phyloP scores from a whole-genome alignment of 2,113 vertebrate species.

The Platichthys flesus region DNA sequence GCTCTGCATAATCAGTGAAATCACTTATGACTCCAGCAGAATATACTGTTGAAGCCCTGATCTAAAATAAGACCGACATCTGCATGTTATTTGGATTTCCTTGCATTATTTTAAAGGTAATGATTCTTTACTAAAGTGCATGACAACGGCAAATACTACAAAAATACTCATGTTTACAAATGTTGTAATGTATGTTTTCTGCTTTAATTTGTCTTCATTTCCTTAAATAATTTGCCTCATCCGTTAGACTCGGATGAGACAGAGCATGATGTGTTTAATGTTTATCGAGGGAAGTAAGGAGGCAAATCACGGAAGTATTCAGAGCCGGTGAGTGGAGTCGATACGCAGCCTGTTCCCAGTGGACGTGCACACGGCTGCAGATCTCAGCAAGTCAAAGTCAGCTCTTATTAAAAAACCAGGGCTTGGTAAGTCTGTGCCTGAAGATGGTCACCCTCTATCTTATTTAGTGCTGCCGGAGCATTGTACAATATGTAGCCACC shows the following conservation, averaged over 20 bases:
- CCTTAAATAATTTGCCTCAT: conserved; percentile 24
- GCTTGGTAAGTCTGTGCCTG: conserved; percentile 47
- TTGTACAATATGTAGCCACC: conserved; percentile 30
- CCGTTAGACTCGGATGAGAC: conserved; percentile 20
- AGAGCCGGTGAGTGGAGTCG: conserved; percentile 50
- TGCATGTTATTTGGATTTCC: neutral
- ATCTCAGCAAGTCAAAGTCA: conserved; percentile 65
- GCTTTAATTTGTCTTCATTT: conserved; percentile 28
- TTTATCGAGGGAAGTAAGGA: conserved; percentile 42
- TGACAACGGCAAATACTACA: too few relatives aligned
- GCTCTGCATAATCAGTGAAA: conserved; percentile 35
- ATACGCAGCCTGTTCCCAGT: conserved; percentile 59
- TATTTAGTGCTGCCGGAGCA: conserved; percentile 48
- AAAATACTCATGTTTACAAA: too few relatives aligned
- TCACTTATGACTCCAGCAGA: conserved; percentile 18
- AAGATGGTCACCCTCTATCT: conserved; percentile 66
- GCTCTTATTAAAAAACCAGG: conserved; percentile 68
- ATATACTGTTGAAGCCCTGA: conserved; percentile 11
- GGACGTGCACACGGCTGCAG: conserved; percentile 60
- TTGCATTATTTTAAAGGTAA: neutral
- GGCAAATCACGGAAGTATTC: conserved; percentile 37
- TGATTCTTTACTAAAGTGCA: too few relatives aligned
- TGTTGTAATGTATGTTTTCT: too few relatives aligned
- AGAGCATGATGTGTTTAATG: conserved; percentile 36
- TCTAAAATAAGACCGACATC: neutral